Conservation (phyloP, 1,140 invertebrate genomes). For the Trissolcus basalis region DNA sequence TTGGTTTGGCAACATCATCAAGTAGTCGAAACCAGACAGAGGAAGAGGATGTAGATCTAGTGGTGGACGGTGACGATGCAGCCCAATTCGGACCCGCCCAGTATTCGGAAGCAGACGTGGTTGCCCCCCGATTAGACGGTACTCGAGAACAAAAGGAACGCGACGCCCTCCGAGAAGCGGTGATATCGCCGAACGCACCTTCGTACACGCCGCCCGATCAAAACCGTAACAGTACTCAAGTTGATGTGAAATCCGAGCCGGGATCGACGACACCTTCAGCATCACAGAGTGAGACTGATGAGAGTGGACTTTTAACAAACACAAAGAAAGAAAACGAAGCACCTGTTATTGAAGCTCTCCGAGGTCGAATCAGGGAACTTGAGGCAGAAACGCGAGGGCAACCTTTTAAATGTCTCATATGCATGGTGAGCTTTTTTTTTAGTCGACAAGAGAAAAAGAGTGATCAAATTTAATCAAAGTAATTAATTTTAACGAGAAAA, state of each 20-base stretch:
- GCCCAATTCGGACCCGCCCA: conserved; percentile 89
- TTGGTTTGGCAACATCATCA: conserved; percentile 78
- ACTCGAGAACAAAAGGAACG: conserved; percentile 78
- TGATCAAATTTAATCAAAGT: no score
- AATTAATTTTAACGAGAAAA: no score
- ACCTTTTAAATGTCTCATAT: conserved; percentile 89
- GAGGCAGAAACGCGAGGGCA: conserved; percentile 79
- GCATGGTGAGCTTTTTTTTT: conserved; percentile 79
- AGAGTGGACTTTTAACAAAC: conserved; percentile 71
- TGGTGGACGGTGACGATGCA: conserved; percentile 85
- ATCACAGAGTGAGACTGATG: conserved; percentile 64
- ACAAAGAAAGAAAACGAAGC: conserved; percentile 76
- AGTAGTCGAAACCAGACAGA: conserved; percentile 71
- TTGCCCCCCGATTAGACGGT: conserved; percentile 77
- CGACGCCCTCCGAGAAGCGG: conserved; percentile 79
- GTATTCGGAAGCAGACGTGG: conserved; percentile 86
- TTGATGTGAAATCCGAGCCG: conserved; percentile 74
- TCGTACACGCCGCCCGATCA: conserved; percentile 66
- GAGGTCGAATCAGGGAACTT: conserved; percentile 82
- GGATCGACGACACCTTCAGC: conserved; percentile 66
- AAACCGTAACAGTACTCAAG: conserved; percentile 58
- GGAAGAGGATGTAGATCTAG: conserved; percentile 90
- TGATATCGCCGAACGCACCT: conserved; percentile 74
- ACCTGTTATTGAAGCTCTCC: conserved; percentile 85
- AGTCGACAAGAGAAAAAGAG: not conserved